Evolutionary conservation across 1,140 invertebrate species (phyloP).

Genomic region (Drosophila pandora): DNA sequence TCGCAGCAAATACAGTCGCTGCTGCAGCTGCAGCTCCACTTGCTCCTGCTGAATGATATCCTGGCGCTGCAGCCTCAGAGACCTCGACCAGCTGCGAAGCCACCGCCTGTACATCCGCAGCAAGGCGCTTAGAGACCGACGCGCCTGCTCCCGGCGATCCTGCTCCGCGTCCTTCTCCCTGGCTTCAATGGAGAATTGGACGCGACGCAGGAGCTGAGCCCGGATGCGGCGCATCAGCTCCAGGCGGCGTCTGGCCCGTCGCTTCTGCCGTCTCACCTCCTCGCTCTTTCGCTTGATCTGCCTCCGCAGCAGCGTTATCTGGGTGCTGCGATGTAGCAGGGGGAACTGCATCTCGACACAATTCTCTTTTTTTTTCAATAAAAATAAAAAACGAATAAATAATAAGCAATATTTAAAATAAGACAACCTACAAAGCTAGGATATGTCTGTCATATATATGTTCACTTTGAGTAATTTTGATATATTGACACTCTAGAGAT

Average conservation of each 20-base stretch:
- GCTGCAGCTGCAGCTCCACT: slow-evolving; percentile 6
- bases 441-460: neutral
- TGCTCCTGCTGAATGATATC: slow-evolving; percentile 2
- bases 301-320: slow-evolving; percentile 36
- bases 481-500: neutral
- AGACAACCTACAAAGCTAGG: neutral
- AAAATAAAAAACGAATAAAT: neutral
- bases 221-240: slow-evolving; percentile 24
- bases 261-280: slow-evolving; percentile 9
- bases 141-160: neutral
- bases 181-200: slow-evolving; percentile 9
- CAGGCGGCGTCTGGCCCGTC: slow-evolving; percentile 1
- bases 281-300: slow-evolving; percentile 29
- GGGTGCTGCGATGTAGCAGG: slow-evolving; percentile 20
- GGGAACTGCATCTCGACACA: slow-evolving; percentile 20
- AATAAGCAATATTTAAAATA: neutral
- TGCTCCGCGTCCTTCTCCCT: neutral
- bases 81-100: slow-evolving; percentile 22
- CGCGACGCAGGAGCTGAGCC: neutral
- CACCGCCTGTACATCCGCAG: slow-evolving; percentile 25
- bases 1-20: slow-evolving; percentile 4
- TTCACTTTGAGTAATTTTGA: neutral
- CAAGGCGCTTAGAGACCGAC: neutral
- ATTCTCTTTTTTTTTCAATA: neutral
- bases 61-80: slow-evolving; percentile 6